Evolutionary conservation across 2,888 invertebrate species (phyloP).

Genomic region (Zygogramma bicolorata): DNA sequence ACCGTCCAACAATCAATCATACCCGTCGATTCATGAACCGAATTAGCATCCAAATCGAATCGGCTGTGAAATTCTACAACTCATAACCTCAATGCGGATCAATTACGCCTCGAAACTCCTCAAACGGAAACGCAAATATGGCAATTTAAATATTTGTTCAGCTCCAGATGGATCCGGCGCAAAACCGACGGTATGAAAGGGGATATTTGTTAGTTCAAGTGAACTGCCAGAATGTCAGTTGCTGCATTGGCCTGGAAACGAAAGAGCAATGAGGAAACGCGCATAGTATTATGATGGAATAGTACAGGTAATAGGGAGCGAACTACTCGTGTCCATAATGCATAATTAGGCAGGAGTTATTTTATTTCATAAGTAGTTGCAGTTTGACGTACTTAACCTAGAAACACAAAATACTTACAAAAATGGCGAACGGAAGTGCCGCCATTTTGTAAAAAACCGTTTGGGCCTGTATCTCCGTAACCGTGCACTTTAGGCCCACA

Average conservation of each 20-base stretch:
- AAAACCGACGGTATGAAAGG: neutral
- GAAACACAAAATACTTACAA: too few relatives aligned
- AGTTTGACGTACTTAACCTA: too few relatives aligned
- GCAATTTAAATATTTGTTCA: conserved; percentile 1
- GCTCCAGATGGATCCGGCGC: neutral
- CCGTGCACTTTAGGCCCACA: too few relatives aligned
- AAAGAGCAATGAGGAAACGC: neutral
- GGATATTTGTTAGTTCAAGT: neutral
- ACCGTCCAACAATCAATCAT: neutral
- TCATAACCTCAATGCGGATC: neutral
- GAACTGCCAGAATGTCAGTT: neutral
- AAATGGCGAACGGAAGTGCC: too few relatives aligned
- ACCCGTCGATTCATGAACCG: neutral
- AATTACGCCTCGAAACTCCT: neutral
- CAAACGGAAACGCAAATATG: neutral
- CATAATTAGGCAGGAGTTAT: too few relatives aligned
- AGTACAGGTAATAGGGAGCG: too few relatives aligned
- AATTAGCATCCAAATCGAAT: neutral
- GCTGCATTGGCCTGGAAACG: neutral
- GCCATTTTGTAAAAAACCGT: too few relatives aligned
- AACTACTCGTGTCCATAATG: too few relatives aligned
- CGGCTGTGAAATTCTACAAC: neutral
- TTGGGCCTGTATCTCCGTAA: too few relatives aligned
- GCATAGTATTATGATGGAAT: too few relatives aligned
- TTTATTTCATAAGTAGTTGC: too few relatives aligned